Evolutionary conservation across 1,140 invertebrate genomes (phyloP), one percentile per base, ranked within the genome.

Genomic region (Trichonephila inaurata): DNA sequence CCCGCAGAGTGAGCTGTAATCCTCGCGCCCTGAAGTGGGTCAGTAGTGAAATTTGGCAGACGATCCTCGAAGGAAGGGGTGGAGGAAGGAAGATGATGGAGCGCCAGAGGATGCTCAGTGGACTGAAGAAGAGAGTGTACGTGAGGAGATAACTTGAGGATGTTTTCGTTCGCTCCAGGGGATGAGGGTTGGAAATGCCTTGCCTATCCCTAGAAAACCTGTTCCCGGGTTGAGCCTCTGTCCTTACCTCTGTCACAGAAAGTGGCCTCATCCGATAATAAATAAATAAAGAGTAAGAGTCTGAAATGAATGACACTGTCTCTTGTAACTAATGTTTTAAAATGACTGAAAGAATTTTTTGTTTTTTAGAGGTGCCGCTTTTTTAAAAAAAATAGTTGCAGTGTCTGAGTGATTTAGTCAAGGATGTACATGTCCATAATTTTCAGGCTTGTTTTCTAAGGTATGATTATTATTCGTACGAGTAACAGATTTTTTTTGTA

Each of bases 121-220:
- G 64, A 58, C 62, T 33, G 64, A 58, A 14, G 51, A 60, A 60
- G 14, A 28, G 14, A n/a, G 10, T 7, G 33, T 89, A 89, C 87
- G 87, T 89, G 87, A 89, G 62, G 14, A 69, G 87, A 69, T 64
- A 89, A 19, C 64, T 72, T n/a, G 69, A 72, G 40, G 87, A 72
- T 89, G 40, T 24, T 40, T 89, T 51, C 64, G 19, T 51, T 51
- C 10, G 64, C 87, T 72, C 33, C 64, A 72, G 87, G 87, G 87
- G 87, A 69, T 69, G 24, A 51, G 33, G 18, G 28, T 66, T n/a
- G 69, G 69, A 51, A 51, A 51, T 72, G 69, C 10, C 24, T 28
- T 24, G n/a, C 69, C 14, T 24, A n/a, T 28, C 28, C 28, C 72
- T 18, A 40, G 72, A 77, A 51, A 77, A 77, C 72, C 72, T 77